Evolutionary conservation across 2,113 vertebrate species (phyloP), one percentile per base, ranked within the genome.

Genomic region (Vombatus ursinus): DNA sequence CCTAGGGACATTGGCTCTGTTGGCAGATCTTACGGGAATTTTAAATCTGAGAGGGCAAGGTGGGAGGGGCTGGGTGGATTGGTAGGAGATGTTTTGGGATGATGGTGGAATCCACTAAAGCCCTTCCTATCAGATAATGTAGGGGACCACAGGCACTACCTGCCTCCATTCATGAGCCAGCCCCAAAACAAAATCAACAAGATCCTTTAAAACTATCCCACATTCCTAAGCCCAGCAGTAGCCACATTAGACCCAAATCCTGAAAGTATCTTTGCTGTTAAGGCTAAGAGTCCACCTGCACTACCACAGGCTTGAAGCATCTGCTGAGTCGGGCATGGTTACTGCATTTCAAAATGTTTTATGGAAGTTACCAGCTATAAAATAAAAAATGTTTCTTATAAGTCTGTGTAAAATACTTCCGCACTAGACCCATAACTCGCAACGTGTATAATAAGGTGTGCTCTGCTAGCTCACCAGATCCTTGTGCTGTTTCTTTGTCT

Each of bases 401-500:
- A 84, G 68, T 44, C 68, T 84, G n/a, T 84, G 19, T 44, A 84
- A 84, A 84, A 84, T 84, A 84, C 68, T 84, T 84, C n/a, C 5
- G 23, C 68, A 19, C n/a, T 84, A 84, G 68, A 84, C 19, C n/a
- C 68, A 84, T 84, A 84, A 84, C 19, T 84, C n/a, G 19, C 68
- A 44, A 8, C 8, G 68, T 84, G 19, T 84, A 44, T 84, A n/a
- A 44, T 84, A 84, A 84, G 16, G 19, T 44, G 19, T 84, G 16
- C 68, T 84, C n/a, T 84, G 19, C 9, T 61, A 44, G 50, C 91
- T 97, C 90, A 97, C 8, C 0, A 0, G 89, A 93, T 6, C 57
- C 48, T 97, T 92, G n/a, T n/a, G 44, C 93, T 90, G 16, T 96
- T 53, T 96, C 89, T 97, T 94, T 94, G 47, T 89, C 98, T 97